These are phyloP conservation scores for Thysanoteuthis rhombus DNA, from an alignment of 2,888 invertebrate species.

Conservation along the genomic window DNA sequence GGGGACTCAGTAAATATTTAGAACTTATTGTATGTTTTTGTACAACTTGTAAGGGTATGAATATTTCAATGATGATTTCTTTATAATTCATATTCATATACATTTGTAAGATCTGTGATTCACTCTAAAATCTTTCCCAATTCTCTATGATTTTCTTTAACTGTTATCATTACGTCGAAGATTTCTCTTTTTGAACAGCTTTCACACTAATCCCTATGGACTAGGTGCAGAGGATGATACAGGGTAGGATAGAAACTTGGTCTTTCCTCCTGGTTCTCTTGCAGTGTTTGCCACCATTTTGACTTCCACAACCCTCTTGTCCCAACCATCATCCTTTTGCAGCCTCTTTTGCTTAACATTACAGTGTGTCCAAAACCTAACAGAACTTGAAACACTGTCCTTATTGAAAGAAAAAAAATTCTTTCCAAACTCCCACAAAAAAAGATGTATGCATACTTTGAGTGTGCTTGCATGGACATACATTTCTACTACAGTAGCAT, in stretches of 20 bases:
- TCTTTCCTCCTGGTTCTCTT: background rate
- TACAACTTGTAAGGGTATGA: too few species aligned
- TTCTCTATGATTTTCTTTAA: background rate
- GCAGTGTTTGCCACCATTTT: background rate
- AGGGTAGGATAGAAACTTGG: background rate
- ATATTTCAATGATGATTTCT: too few species aligned
- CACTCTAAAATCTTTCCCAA: background rate
- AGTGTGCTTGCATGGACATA: background rate
- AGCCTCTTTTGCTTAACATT: background rate
- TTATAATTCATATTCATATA: too few species aligned
- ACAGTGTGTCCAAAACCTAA: background rate
- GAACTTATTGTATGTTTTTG: too few species aligned
- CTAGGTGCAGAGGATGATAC: background rate
- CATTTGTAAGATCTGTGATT: background rate
- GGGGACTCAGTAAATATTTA: too few species aligned
- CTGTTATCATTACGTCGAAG: background rate
- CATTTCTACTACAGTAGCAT: too few species aligned
- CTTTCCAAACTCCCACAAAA: background rate
- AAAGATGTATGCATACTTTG: background rate
- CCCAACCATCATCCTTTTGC: background rate
- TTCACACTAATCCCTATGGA: background rate
- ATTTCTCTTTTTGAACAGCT: background rate
- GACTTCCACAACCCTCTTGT: background rate
- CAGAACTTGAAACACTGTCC: background rate
- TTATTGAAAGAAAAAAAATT: background rate